phyloP scores from a whole-genome alignment of 2,888 invertebrate genomes.

The Caenorhabditis becei region DNA sequence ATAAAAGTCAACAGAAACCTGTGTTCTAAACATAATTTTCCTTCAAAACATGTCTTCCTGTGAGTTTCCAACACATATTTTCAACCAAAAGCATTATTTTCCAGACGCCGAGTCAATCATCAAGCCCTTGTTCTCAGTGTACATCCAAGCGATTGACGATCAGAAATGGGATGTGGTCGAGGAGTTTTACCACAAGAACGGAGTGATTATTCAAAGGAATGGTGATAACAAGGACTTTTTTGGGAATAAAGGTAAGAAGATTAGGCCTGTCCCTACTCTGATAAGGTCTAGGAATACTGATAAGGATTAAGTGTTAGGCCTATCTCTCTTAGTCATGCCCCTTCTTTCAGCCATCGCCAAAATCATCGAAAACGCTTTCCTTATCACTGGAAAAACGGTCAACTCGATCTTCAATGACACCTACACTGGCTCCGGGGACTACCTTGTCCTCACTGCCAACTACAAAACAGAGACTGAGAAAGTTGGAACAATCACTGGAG shows the following conservation, averaged over 20 bases:
- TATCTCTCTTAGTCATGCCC: no score
- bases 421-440: conserved; percentile 43
- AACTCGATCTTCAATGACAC: conserved; percentile 18
- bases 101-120: conserved; percentile 27
- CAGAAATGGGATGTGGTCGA: conserved; percentile 13
- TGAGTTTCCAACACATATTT: not conserved
- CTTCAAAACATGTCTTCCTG: no score
- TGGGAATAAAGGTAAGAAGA: conserved; percentile 37
- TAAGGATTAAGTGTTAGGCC: no score
- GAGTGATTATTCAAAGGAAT: conserved; percentile 32
- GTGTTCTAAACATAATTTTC: no score
- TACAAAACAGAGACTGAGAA: conserved; percentile 42
- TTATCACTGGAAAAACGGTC: conserved; percentile 19
- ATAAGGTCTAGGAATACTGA: no score
- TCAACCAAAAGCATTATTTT: no score
- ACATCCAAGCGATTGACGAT: conserved; percentile 18
- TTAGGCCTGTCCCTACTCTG: no score
- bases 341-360: conserved; percentile 18
- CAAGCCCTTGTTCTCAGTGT: conserved; percentile 21
- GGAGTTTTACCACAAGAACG: conserved; percentile 53
- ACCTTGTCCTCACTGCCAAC: conserved; percentile 31
- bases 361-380: not conserved
- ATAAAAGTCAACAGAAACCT: no score
- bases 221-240: conserved; percentile 4
- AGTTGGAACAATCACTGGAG: conserved; percentile 46